Percentiles rank a stretch among this genome's conserved stretches.
These are phyloP conservation scores for Connochaetes taurinus DNA, from an alignment of 2,113 vertebrate species.

Conservation along the genomic window DNA sequence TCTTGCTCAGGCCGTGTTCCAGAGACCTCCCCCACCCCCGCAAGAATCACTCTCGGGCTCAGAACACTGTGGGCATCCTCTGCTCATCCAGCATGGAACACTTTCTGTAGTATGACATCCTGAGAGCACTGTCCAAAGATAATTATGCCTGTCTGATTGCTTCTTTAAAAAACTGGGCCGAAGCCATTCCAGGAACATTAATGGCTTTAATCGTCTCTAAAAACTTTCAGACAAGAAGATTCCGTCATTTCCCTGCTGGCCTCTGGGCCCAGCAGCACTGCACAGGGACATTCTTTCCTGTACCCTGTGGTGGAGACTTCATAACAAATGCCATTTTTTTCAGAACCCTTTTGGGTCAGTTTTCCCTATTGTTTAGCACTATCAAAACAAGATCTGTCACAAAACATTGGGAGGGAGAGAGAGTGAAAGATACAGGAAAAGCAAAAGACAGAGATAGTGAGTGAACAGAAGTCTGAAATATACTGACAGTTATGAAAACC, in stretches of 20 bases:
- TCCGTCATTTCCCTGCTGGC: neutral
- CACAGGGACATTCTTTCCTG: neutral
- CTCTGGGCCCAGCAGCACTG: neutral
- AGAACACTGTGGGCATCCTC: neutral
- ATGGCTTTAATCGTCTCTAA: slow-evolving; percentile 8
- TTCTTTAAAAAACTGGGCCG: neutral
- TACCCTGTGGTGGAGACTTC: neutral
- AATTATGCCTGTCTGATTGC: neutral
- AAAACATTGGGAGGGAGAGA: neutral
- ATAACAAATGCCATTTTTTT: slow-evolving; percentile 17
- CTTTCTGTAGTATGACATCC: neutral
- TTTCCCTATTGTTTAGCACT: neutral
- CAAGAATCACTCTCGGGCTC: neutral
- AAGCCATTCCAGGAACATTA: neutral
- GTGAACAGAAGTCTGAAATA: neutral
- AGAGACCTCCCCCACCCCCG: neutral
- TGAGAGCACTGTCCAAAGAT: neutral
- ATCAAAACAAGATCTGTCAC: neutral
- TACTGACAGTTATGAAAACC: neutral
- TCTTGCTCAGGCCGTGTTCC: neutral
- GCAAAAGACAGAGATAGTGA: neutral
- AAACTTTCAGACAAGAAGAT: slow-evolving; percentile 23
- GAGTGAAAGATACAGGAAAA: neutral
- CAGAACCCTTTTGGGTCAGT: neutral
- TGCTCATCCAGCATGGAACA: neutral